Evolutionary conservation across 1,140 invertebrate genomes (phyloP).

Genomic region (Neuroterus valhalla): DNA sequence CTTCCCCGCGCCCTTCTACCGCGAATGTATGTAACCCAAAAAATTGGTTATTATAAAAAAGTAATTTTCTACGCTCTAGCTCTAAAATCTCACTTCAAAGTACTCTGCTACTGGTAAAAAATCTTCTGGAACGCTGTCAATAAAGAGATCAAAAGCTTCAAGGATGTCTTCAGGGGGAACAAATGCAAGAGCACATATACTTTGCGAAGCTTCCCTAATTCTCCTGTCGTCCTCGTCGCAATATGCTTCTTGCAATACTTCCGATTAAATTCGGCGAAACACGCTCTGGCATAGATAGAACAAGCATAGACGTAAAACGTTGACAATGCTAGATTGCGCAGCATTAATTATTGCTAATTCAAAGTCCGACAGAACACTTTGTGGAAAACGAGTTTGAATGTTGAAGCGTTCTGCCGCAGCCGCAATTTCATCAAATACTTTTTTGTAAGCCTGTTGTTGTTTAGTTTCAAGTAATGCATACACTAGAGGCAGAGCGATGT

Average conservation of each 20-base stretch:
- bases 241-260: constrained; percentile 8
- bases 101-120: constrained; percentile 16
- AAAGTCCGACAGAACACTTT: constrained; percentile 34
- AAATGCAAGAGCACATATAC: constrained; percentile 34
- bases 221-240: neutral
- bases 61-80: too few relatives aligned
- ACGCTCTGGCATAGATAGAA: constrained; percentile 21
- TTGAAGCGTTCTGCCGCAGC: neutral
- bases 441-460: constrained; percentile 24
- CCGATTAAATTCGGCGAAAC: neutral
- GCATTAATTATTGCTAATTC: constrained; percentile 36
- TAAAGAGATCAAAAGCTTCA: neutral
- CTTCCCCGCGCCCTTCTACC: neutral
- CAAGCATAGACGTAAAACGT: neutral
- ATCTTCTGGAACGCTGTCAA: constrained; percentile 17
- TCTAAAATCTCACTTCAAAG: too few relatives aligned
- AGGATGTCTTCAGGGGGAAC: constrained; percentile 22
- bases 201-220: constrained; percentile 20
- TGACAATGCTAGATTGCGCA: constrained; percentile 10
- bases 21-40: too few relatives aligned
- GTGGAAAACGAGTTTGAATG: constrained; percentile 5
- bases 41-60: too few relatives aligned
- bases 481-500: constrained; percentile 30
- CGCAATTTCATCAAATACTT: constrained; percentile 32
- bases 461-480: constrained; percentile 38